Base-by-base conservation (phyloP, 2,888 invertebrate genomes). In the Chrysodeixis includens region DNA sequence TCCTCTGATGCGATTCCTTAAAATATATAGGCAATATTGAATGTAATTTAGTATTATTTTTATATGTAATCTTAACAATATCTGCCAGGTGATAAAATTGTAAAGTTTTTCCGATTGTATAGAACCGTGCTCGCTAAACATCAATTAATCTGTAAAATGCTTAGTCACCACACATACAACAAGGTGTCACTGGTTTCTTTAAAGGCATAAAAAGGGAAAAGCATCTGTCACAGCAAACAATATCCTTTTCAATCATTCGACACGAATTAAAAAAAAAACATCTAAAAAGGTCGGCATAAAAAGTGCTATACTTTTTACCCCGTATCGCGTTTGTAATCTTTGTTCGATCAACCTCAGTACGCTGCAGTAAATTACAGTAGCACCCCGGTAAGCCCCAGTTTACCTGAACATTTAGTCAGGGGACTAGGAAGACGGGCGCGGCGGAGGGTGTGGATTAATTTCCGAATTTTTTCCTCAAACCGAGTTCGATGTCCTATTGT, bases 401-500 rank as follows among this genome's bases (percentile, higher is more conserved):
- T 82, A 81, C 82, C 82, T 82, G 61, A 62, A 54, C 70, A 61
- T 74, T 73, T 73, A 79, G 75, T 68, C 79, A 75, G 68, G n/a
- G 54, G 62, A 65, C 59, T 78, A 69, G 70, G 66, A 55, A 71
- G 56, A 60, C 74, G 62, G 81, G 81, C 71, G 81, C 52, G 81
- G 40, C 70, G 62, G 65, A 64, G 77, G 78, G 81, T 71, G 83
- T 74, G 69, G 76, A 76, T 69, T 74, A 71, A 74, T 64, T 56
- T 62, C 71, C 71, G 69, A 70, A 64, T 70, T 81, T 77, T 78
- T 81, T 74, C 71, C 74, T 72, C 53, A 32, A 56, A 32, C 54
- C 70, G 71, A 79, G 84, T 85, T 85, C 85, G 79, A 79, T 80
- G 85, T 84, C 85, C 85, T 77, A 67, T 62, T 73, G 57, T 74